Evolutionary conservation across 2,113 vertebrate species (phyloP), one percentile per base, ranked within the genome.

Genomic region (Charina bottae): DNA sequence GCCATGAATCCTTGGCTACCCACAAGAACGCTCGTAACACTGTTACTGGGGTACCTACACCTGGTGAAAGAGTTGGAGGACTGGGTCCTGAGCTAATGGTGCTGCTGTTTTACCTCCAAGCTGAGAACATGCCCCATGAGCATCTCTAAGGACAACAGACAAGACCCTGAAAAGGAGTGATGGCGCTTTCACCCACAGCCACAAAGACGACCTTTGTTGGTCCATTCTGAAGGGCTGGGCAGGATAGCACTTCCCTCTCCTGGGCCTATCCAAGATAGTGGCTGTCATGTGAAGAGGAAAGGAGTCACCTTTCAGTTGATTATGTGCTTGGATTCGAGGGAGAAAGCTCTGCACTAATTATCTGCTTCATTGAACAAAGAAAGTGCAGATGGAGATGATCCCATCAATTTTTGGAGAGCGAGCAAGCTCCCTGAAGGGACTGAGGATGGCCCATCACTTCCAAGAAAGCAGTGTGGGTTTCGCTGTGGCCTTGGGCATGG

Each of bases 31-130:
- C 62, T 1, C 3, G 11, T 28, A 12, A 64, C 26, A 11, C 28
- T 11, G 5, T 6, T 4, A 11, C 62, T 2, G n/a, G n/a, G 68
- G 68, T 15, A 15, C 68, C 15, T 2, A 2, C 15, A 19, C n/a
- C 64, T 2, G n/a, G n/a, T 0, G 15, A 72, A 19, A 21, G 2
- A 1, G 15, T 19, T 0, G 33, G n/a, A 3, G 64, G 64, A 33
- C 12, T 7, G n/a, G 64, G n/a, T 2, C 15, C n/a, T 37, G n/a
- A 2, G 15, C 68, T n/a, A 33, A 19, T 5, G 15, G n/a, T 5
- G 12, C 12, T 2, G 28, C n/a, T 33, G 28, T n/a, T 72, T 33
- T 72, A 15, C 5, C 0, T 0, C 64, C n/a, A 15, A 72, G 64
- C 64, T 78, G n/a, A 37, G 68, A 3, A 8, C 1, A n/a, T 19